A percentile compares a stretch with the other conserved stretches of the same genome.
Conservation (phyloP, 2,888 invertebrate genomes). For the Amaurobius ferox region DNA sequence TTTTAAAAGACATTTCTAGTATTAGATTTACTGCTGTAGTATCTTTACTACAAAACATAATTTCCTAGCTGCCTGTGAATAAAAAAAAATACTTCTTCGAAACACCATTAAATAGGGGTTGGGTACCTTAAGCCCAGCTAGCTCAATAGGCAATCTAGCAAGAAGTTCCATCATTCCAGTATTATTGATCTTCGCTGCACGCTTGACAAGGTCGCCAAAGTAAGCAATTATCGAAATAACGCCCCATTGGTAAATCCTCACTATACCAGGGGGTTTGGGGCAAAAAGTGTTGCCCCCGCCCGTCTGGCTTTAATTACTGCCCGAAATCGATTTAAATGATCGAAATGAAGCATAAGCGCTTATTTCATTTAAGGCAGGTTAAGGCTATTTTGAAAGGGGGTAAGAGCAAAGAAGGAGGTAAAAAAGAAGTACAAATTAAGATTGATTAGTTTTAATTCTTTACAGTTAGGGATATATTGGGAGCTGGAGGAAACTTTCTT, state of each 20-base stretch:
- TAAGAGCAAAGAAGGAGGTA: slow-evolving; percentile 13
- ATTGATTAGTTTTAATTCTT: slow-evolving; percentile 55
- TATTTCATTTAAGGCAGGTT: slow-evolving; percentile 65
- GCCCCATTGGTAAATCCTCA: slow-evolving; percentile 71
- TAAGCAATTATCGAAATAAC: slow-evolving; percentile 72
- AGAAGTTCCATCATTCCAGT: slow-evolving; percentile 60
- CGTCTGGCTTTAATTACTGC: slow-evolving; percentile 63
- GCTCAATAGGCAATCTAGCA: slow-evolving; percentile 71
- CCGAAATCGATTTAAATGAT: slow-evolving; percentile 70
- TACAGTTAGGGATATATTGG: neutral
- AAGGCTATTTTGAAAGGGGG: slow-evolving; percentile 39
- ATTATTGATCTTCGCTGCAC: slow-evolving; percentile 67
- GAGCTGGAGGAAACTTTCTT: neutral
- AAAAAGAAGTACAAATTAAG: slow-evolving; percentile 48
- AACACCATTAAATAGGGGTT: slow-evolving; percentile 60
- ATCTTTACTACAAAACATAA: slow-evolving; percentile 50
- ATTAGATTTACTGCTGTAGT: slow-evolving; percentile 27
- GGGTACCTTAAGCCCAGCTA: slow-evolving; percentile 57
- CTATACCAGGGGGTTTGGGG: slow-evolving; percentile 60
- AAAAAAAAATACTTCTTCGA: slow-evolving; percentile 50
- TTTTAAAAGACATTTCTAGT: neutral
- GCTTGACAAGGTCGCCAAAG: slow-evolving; percentile 71
- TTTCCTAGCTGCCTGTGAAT: slow-evolving; percentile 37
- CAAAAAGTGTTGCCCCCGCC: slow-evolving; percentile 60
- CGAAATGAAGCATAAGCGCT: slow-evolving; percentile 65